Conservation (phyloP, 2,888 invertebrate species). For the Sarcophaga subvicina region DNA sequence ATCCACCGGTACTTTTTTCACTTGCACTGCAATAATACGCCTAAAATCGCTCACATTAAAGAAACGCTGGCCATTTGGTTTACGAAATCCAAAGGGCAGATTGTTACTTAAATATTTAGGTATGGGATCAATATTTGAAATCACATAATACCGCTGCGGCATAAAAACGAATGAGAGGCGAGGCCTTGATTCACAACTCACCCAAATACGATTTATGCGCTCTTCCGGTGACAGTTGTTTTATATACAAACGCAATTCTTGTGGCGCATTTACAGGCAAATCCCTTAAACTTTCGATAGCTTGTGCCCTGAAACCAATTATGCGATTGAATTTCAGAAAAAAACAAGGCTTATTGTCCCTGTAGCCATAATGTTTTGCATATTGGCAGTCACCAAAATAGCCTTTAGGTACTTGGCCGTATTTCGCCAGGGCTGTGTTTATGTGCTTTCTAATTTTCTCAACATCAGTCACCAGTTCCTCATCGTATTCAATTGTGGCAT, state of each 20-base stretch:
- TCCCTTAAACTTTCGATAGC: conserved; percentile 17
- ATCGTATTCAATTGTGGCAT: conserved; percentile 28
- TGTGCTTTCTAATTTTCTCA: not conserved
- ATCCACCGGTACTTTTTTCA: not conserved
- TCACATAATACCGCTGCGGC: conserved; percentile 27
- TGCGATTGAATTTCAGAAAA: conserved; percentile 57
- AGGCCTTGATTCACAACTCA: conserved; percentile 26
- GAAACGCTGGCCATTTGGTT: not conserved
- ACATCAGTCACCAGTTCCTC: conserved; percentile 6
- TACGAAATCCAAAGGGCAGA: not conserved
- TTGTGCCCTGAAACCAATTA: conserved; percentile 31
- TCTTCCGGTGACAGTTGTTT: not conserved
- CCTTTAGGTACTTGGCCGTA: conserved; percentile 25
- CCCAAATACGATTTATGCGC: conserved; percentile 29
- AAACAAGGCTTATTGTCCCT: conserved; percentile 16
- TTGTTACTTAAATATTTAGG: not conserved
- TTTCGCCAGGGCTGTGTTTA: conserved; percentile 20
- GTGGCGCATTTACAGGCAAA: not conserved
- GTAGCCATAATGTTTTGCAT: conserved; percentile 39
- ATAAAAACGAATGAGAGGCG: not conserved
- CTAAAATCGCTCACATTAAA: conserved; percentile 43
- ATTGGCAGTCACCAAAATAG: conserved; percentile 24
- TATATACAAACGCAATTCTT: conserved; percentile 8
- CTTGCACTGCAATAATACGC: conserved; percentile 21
- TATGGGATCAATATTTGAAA: not conserved